Evolutionary conservation across 2,888 invertebrate species (phyloP).

Genomic region (Ryuthela nishihirai): DNA sequence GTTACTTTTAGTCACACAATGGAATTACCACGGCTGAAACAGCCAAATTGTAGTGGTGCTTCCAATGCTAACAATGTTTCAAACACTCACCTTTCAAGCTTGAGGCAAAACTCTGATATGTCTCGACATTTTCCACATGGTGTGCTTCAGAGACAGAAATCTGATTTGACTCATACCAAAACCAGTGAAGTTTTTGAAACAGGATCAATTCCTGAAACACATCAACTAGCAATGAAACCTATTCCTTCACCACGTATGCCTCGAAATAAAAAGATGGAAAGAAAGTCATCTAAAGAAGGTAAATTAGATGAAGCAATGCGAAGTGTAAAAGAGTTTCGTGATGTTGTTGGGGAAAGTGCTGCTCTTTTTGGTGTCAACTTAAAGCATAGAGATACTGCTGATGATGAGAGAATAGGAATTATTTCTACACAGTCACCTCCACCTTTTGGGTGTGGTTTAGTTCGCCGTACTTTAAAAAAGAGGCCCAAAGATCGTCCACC

Average conservation of each 20-base stretch:
- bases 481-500: slow-evolving; percentile 43
- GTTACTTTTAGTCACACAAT: slow-evolving; percentile 13
- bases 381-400: slow-evolving; percentile 59
- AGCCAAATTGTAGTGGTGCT: slow-evolving; percentile 4
- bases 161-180: slow-evolving; percentile 48
- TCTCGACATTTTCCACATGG: slow-evolving; percentile 32
- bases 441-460: slow-evolving; percentile 35
- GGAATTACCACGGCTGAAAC: slow-evolving; percentile 1
- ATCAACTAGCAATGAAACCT: slow-evolving; percentile 40
- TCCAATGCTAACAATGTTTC: slow-evolving; percentile 3
- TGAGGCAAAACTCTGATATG: slow-evolving; percentile 20
- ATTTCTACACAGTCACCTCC: slow-evolving; percentile 26
- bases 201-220: slow-evolving; percentile 36
- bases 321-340: slow-evolving; percentile 14
- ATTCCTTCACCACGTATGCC: slow-evolving; percentile 44
- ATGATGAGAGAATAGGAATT: slow-evolving; percentile 26
- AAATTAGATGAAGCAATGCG: slow-evolving; percentile 23
- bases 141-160: slow-evolving; percentile 44
- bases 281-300: slow-evolving; percentile 19
- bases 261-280: slow-evolving; percentile 19
- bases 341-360: slow-evolving; percentile 22
- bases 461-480: slow-evolving; percentile 33
- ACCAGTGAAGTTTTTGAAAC: slow-evolving; percentile 38
- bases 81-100: slow-evolving; percentile 2
- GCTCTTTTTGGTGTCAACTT: slow-evolving; percentile 30